Base-by-base conservation (phyloP, 2,113 vertebrate genomes). In the Zootoca vivipara region DNA sequence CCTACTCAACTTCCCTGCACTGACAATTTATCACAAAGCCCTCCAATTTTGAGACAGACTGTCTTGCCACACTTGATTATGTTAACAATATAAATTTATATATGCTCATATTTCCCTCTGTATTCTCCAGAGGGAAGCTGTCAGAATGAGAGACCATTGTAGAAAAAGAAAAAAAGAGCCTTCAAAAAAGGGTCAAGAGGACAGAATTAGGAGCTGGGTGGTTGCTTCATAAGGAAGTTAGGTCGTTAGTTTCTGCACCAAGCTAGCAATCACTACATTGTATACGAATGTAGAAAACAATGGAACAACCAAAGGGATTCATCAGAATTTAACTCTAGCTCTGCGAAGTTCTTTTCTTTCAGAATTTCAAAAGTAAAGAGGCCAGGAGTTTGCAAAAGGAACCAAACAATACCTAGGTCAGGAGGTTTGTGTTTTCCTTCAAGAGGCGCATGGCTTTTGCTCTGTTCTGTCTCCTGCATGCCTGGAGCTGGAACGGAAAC, bases 401-500 rank as follows among this genome's bases (percentile, higher is more conserved):
- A 62, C 91, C 35, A 91, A 64, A 86, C 5, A 90, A 92, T 89
- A 94, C 89, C n/a, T 82, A 67, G 87, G 81, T 83, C 46, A 72
- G 85, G 7, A 90, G 87, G 78, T 56, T 89, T 93, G 83, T 80
- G 82, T 9, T 87, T 87, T 87, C 74, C 83, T 92, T 93, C 91
- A 78, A 9, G 26, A 7, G 35, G 87, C 88, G 87, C 70, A 62
- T 33, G 84, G 16, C 42, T 24, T 94, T 94, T 95, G 82, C 94
- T 26, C 94, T 92, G 87, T 88, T 96, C 95, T 83, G 96, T 94
- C 87, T 97, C 97, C 92, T 97, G 96, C 90, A 97, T 96, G 38
- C 89, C 97, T 0, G 98, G 98, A 90, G 98, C 98, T 82, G 98
- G 99, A 83, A 99, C 94, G 1, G 98, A 98, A 56, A 95, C 78